Conservation (phyloP, 2,888 invertebrate species). For the Sepiola atlantica region DNA sequence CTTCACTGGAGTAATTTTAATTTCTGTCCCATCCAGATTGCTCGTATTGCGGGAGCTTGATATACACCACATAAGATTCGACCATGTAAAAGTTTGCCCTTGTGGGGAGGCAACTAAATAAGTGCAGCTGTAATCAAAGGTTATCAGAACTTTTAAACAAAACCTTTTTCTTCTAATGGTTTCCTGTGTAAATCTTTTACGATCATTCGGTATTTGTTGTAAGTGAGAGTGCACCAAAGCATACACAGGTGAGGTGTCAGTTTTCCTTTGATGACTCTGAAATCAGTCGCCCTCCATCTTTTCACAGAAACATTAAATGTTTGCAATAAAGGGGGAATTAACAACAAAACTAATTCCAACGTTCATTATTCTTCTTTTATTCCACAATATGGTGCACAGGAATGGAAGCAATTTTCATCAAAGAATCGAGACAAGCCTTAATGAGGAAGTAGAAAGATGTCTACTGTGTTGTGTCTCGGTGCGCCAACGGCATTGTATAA, state of each 20-base stretch:
- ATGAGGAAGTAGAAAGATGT: background rate
- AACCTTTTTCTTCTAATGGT: too few species aligned
- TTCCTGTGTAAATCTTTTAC: background rate
- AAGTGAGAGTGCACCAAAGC: background rate
- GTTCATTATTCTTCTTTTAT: background rate
- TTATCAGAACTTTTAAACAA: too few species aligned
- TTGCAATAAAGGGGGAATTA: background rate
- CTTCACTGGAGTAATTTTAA: too few species aligned
- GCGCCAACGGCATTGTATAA: background rate
- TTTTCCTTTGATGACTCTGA: background rate
- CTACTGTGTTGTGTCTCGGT: background rate
- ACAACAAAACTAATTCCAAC: background rate
- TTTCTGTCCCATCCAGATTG: too few species aligned
- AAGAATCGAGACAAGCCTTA: background rate
- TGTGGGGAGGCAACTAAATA: too few species aligned
- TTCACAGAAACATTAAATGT: background rate
- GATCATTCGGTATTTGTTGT: background rate
- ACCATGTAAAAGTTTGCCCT: too few species aligned
- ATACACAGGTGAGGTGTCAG: background rate
- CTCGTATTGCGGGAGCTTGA: too few species aligned
- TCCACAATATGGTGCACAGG: background rate
- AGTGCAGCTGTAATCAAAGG: too few species aligned
- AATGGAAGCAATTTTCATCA: constrained; percentile 4
- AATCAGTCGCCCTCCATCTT: background rate
- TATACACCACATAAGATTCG: too few species aligned